Evolutionary conservation across 2,888 invertebrate genomes (phyloP).

Genomic region (Eupeodes luniger): DNA sequence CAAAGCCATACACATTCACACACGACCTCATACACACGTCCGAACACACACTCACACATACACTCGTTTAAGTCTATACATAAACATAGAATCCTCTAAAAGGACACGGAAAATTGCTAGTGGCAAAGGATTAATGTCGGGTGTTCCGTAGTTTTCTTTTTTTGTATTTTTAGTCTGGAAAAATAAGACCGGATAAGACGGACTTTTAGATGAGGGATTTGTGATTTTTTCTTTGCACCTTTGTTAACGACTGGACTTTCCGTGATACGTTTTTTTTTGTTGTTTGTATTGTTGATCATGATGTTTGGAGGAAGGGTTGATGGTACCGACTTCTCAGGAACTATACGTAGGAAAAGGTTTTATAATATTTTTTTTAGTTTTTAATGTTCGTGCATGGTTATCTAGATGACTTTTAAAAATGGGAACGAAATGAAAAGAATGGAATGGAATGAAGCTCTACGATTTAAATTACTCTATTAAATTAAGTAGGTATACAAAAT

Average conservation of each 20-base stretch:
- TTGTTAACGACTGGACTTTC: slow-evolving; percentile 40
- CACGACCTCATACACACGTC: background rate
- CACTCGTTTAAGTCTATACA: background rate
- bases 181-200: slow-evolving; percentile 38
- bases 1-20: background rate
- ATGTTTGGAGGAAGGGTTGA: background rate
- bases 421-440: background rate
- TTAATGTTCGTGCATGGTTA: slow-evolving; percentile 57
- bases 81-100: background rate
- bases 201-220: slow-evolving; percentile 59
- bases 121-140: slow-evolving; percentile 59
- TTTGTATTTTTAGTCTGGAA: slow-evolving; percentile 3
- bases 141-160: background rate
- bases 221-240: slow-evolving; percentile 35
- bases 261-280: slow-evolving; percentile 41
- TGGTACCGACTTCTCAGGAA: background rate
- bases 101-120: slow-evolving; percentile 48
- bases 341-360: slow-evolving; percentile 11
- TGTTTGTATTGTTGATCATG: background rate
- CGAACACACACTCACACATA: background rate
- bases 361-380: background rate
- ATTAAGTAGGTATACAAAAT: background rate
- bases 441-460: background rate
- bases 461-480: slow-evolving; percentile 54
- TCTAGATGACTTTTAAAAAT: slow-evolving; percentile 28